Conservation (phyloP, 2,113 vertebrate genomes). For the Plectropomus leopardus region DNA sequence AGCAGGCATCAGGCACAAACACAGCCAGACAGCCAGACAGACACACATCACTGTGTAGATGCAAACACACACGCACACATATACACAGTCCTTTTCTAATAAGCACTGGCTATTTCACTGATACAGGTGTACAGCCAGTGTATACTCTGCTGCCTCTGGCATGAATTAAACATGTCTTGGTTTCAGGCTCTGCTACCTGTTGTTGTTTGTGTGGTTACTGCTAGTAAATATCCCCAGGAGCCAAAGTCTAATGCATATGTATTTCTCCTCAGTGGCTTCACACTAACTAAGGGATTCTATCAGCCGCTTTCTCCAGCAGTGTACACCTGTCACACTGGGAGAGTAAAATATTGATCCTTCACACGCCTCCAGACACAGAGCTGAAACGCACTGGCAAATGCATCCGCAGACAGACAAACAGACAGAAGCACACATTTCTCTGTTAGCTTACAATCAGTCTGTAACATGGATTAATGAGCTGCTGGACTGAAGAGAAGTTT, state of each 20-base stretch:
- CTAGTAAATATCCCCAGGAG: slow-evolving; percentile 77
- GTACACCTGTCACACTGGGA: slow-evolving; percentile 71
- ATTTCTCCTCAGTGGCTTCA: slow-evolving; percentile 66
- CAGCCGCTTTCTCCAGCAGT: slow-evolving; percentile 58
- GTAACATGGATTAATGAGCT: slow-evolving; percentile 75
- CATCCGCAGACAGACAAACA: slow-evolving; percentile 38
- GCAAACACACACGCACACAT: slow-evolving; percentile 32
- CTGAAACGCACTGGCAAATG: slow-evolving; percentile 45
- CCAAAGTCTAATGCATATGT: slow-evolving; percentile 75
- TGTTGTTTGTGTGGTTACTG: slow-evolving; percentile 76
- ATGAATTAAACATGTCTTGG: slow-evolving; percentile 82
- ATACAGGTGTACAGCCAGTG: slow-evolving; percentile 60
- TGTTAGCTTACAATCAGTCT: slow-evolving; percentile 67
- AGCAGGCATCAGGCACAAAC: slow-evolving; percentile 60
- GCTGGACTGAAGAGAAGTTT: slow-evolving; percentile 43
- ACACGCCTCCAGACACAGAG: slow-evolving; percentile 46
- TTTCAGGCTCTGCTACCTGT: slow-evolving; percentile 74
- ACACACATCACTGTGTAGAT: slow-evolving; percentile 58
- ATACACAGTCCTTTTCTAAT: slow-evolving; percentile 54
- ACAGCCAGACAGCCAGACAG: slow-evolving; percentile 58
- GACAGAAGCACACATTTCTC: slow-evolving; percentile 39
- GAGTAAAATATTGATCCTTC: slow-evolving; percentile 77
- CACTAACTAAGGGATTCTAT: slow-evolving; percentile 73
- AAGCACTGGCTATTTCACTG: slow-evolving; percentile 56
- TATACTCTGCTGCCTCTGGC: slow-evolving; percentile 54